A percentile compares a stretch with the other conserved stretches of the same genome.
Conservation (phyloP, 2,113 vertebrate genomes). For the Tylochromis polylepis region DNA sequence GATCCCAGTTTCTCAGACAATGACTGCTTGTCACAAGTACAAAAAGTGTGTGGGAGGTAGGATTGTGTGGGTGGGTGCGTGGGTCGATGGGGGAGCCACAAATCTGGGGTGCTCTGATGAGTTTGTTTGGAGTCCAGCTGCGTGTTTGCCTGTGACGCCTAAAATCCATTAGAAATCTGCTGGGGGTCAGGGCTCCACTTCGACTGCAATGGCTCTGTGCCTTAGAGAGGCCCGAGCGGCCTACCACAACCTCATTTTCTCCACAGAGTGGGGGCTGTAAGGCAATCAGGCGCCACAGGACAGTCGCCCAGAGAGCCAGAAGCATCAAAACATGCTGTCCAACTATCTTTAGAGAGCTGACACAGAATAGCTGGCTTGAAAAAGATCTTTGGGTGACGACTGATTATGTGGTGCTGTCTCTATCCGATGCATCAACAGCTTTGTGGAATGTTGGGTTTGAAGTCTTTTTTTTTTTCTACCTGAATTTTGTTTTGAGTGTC, state of each 20-base stretch:
- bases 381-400: conserved; percentile 44
- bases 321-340: conserved; percentile 60
- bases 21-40: conserved; percentile 23
- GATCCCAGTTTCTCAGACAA: neutral
- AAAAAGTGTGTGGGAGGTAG: conserved; percentile 13
- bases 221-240: conserved; percentile 53
- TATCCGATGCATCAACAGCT: conserved; percentile 21
- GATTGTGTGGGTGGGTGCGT: conserved; percentile 34
- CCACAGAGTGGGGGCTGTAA: conserved; percentile 59
- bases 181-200: conserved; percentile 71
- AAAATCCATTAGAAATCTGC: conserved; percentile 78
- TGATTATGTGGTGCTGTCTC: conserved; percentile 30
- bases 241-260: conserved; percentile 77
- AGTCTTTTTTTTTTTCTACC: neutral
- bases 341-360: conserved; percentile 26
- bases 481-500: neutral
- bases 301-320: conserved; percentile 51
- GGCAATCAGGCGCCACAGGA: conserved; percentile 73
- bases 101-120: conserved; percentile 69
- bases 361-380: conserved; percentile 14
- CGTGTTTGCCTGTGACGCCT: conserved; percentile 73
- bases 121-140: conserved; percentile 78
- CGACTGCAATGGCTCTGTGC: conserved; percentile 58
- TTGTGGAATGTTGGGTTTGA: conserved; percentile 23
- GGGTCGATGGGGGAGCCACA: conserved; percentile 43